Base-by-base conservation (phyloP, 2,113 vertebrate species). In the Aix galericulata region DNA sequence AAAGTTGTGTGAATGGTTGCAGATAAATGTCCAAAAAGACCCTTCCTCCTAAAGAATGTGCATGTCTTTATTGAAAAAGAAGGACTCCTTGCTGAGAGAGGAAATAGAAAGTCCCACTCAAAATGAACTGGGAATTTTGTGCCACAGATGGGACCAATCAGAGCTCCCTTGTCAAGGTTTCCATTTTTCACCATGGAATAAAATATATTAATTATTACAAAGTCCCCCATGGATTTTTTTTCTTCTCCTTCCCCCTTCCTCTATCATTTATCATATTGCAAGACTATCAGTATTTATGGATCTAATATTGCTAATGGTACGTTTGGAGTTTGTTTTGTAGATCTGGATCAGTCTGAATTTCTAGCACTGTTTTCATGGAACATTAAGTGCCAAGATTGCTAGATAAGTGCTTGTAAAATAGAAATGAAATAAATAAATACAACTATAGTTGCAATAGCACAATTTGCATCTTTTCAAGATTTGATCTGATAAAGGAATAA, bases 11-110 rank as follows among this genome's bases (percentile, higher is more conserved):
- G 90, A 94, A 94, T 23, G 46, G 73, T 34, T 92, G 67, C 74
- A 96, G 82, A 89, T 71, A 95, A 94, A 62, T 67, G n/a, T 48
- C 90, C 32, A 32, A n/a, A 84, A 95, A 78, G 40, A 2, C 29
- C 62, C 34, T 55, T 5, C 6, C 50, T 94, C 31, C 50, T 42
- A 27, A 46, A 92, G 56, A 68, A 88, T 12, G 21, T 25, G 6
- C 52, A 62, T 0, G 0, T 79, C 36, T 90, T 89, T 81, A 50
- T 59, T 71, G 91, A 59, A 92, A 44, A 81, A 38, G 44, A 40
- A 64, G 21, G 29, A 66, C 68, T 63, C 38, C n/a, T 91, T 52
- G 83, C 68, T 80, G 55, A 81, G 77, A 53, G 60, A 89, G 67
- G 71, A 89, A 93, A 46, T 77, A 50, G 56, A 73, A 96, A 73